Evolutionary conservation across 2,888 invertebrate species (phyloP).

Genomic region (Coremacera marginata): DNA sequence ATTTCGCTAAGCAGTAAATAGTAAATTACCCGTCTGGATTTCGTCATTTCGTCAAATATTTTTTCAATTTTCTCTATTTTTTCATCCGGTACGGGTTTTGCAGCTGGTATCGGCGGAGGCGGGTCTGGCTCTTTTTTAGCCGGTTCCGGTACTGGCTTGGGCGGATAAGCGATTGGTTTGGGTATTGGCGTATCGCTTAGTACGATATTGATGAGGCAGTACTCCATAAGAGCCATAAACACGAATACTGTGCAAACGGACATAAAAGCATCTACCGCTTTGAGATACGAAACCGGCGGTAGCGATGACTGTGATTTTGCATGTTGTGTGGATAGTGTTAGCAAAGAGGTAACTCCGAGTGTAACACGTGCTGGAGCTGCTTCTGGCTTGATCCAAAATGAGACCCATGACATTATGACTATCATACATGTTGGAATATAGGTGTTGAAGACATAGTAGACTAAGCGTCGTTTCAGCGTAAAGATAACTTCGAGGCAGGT

Average conservation of each 20-base stretch:
- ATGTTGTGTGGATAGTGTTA: constrained; percentile 91
- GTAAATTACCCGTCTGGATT: constrained; percentile 60
- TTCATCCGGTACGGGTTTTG: constrained; percentile 56
- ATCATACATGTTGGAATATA: constrained; percentile 95
- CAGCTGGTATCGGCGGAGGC: constrained; percentile 51
- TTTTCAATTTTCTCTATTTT: constrained; percentile 68
- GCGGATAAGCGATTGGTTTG: constrained; percentile 66
- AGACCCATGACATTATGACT: constrained; percentile 97
- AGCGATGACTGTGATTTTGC: constrained; percentile 94
- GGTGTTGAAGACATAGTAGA: constrained; percentile 93
- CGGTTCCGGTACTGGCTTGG: constrained; percentile 65
- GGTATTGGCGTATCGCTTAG: constrained; percentile 68
- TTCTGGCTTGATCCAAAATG: constrained; percentile 96
- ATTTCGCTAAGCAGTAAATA: neutral
- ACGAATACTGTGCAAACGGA: constrained; percentile 92
- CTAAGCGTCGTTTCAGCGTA: constrained; percentile 87
- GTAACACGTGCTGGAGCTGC: constrained; percentile 94
- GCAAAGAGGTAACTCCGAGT: constrained; percentile 88
- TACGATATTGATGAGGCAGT: constrained; percentile 85
- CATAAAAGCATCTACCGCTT: constrained; percentile 94
- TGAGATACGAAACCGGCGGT: constrained; percentile 93
- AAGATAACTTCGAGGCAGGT: constrained; percentile 93
- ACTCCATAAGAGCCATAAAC: constrained; percentile 94
- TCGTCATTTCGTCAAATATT: constrained; percentile 68
- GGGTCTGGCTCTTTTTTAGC: constrained; percentile 60